Evolutionary conservation across 1,140 invertebrate species (phyloP), one percentile per base, ranked within the genome.

Genomic region (Sinonovacula constricta): DNA sequence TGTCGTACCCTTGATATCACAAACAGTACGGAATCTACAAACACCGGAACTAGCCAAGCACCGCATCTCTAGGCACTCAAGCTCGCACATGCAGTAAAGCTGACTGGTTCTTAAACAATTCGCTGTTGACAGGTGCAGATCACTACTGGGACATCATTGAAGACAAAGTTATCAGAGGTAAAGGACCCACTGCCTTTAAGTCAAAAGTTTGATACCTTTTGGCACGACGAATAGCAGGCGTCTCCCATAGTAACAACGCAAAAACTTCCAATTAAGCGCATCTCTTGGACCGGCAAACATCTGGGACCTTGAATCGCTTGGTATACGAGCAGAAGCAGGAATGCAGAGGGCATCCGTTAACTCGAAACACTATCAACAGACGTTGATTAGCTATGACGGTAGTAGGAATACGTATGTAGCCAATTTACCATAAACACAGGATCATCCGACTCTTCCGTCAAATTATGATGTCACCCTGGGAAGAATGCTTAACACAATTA

Each of bases 181-280:
- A 65, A 5, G 59, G 77, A 2, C 68, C 69, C 0, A 72, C 62
- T 53, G 77, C 68, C 7, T 49, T 79, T 3, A 67, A 70, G 7
- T 81, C 79, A 3, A 70, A 62, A 69, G 18, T 77, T 33, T 57
- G 74, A 31, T 70, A 76, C 51, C 53, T 78, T 14, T 49, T 65
- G 28, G 70, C 66, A n/a, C 45, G 79, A 39, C 72, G 49, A 30
- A 10, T 49, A n/a, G n/a, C n/a, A n/a, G n/a, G n/a, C n/a, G n/a
- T n/a, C n/a, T n/a, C 33, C 15, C 12, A 28, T 18, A 65, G 22
- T n/a, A 34, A 22, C 30, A 31, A 18, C 15, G 18, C 49, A 39
- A 49, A 66, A n/a, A 49, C 34, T 49, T 67, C 22, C 24, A 67
- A n/a, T 18, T 49, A 22, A 24, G 24, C 14, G 39, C 26, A 15